Evolutionary conservation across 2,888 invertebrate species (phyloP), one percentile per base, ranked within the genome.

Genomic region (Coremacera marginata): DNA sequence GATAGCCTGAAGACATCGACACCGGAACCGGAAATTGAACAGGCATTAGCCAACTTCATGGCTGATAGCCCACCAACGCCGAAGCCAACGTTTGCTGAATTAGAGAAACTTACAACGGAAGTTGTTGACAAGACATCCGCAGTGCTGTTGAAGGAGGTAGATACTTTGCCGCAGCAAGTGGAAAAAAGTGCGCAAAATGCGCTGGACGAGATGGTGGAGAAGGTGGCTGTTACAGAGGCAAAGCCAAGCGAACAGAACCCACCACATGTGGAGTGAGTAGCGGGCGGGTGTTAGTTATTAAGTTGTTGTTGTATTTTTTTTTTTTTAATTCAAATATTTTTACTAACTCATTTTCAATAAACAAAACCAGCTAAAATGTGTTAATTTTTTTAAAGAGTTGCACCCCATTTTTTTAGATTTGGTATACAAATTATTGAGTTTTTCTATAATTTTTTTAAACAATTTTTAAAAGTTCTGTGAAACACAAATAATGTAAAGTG

Each of bases 21-120:
- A 25, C 87, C 89, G 14, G 89, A 89, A 78, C 88, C 89, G 67
- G 89, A 89, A 83, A 89, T 89, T 19, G 89, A 89, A 73, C 80
- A 85, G 37, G 87, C 86, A 1, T 78, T 88, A 78, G 87, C 88
- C 65, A 88, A 88, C 76, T 72, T 44, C 75, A 72, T 9, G 77
- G 84, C 85, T 63, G 83, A 84, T 77, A 85, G 84, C 79, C 86
- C 88, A 51, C 87, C 88, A 4, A 87, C 89, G 65, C 89, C 89
- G 3, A 86, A 86, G 62, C 88, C 89, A 8, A 87, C 87, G 25
- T 80, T 86, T 68, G 82, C 86, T 9, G 88, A 89, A 78, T 82
- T 89, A 77, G 86, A 84, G 79, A 81, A 83, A 44, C 67, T 85
- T 16, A 79, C 67, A 74, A 76, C 78, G 62, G 80, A 82, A 75